phyloP scores from a whole-genome alignment of 2,797 vertebrate genomes.

The Sebastes paucispinis region DNA sequence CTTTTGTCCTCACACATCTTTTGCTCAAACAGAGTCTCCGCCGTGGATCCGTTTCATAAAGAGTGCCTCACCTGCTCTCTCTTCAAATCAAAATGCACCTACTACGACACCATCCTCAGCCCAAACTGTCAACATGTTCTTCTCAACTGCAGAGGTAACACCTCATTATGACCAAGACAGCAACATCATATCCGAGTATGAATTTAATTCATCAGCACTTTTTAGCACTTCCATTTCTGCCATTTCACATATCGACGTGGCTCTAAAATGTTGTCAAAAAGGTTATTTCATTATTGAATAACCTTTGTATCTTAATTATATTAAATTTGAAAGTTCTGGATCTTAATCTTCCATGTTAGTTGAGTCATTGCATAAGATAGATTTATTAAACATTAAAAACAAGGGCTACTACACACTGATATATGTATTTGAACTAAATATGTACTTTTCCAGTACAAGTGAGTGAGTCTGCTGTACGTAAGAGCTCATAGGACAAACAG shows the following conservation, averaged over 20 bases:
- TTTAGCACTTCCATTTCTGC: not conserved
- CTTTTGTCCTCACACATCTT: not conserved
- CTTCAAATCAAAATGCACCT: conserved; percentile 69
- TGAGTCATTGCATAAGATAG: not conserved
- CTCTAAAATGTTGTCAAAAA: not conserved
- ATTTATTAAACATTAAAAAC: not conserved
- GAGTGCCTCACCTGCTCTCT: conserved; percentile 78
- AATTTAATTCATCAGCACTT: not conserved
- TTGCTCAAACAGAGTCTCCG: conserved; percentile 56
- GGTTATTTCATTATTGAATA: not conserved
- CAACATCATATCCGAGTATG: not conserved
- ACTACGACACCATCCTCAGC: conserved; percentile 67
- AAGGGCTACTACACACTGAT: not conserved
- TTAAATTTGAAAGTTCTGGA: not conserved
- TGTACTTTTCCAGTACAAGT: not conserved
- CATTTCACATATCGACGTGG: not conserved
- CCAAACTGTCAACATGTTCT: conserved; percentile 61
- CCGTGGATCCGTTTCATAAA: conserved; percentile 53
- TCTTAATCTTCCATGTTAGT: not conserved
- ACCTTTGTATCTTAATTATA: not conserved
- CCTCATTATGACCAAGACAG: not conserved
- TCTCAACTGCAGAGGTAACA: conserved; percentile 77
- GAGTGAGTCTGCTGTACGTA: not conserved
- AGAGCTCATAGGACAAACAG: not conserved
- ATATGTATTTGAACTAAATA: not conserved